These are phyloP conservation scores for Pampusana beccarii DNA, from an alignment of 2,113 vertebrate genomes.

Conservation along the genomic window DNA sequence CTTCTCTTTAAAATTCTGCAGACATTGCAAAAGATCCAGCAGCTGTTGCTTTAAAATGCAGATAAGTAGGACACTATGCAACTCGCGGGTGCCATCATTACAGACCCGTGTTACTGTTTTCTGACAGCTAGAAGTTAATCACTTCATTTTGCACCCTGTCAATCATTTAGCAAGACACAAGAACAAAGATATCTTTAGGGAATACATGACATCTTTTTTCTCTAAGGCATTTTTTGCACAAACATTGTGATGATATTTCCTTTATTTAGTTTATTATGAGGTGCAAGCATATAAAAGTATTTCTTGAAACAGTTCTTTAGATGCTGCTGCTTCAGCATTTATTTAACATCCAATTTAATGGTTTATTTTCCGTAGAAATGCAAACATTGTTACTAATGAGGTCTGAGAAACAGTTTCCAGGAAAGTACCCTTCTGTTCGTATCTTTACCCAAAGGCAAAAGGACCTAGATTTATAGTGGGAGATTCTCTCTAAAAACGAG, in stretches of 20 bases:
- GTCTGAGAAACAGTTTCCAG: neutral
- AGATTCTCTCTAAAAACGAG: neutral
- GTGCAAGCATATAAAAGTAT: neutral
- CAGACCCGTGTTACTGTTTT: slow-evolving; percentile 6
- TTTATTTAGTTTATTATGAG: neutral
- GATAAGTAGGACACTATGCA: slow-evolving; percentile 33
- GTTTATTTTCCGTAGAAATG: neutral
- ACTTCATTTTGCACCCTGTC: slow-evolving; percentile 28
- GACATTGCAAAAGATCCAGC: neutral
- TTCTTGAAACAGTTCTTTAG: neutral
- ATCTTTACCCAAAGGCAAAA: neutral
- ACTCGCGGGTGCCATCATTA: neutral
- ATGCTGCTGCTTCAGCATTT: neutral
- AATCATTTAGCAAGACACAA: neutral
- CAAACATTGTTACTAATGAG: neutral
- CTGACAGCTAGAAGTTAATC: slow-evolving; percentile 38
- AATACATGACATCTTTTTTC: neutral
- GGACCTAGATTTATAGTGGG: neutral
- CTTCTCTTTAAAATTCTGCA: slow-evolving; percentile 38
- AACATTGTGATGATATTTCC: neutral
- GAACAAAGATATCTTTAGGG: slow-evolving; percentile 16
- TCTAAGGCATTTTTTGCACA: neutral
- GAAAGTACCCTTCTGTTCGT: neutral
- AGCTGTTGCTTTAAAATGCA: slow-evolving; percentile 58
- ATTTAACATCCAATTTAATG: neutral